A percentile compares a stretch with the other conserved stretches of the same genome.
Conservation (phyloP, 1,140 invertebrate genomes). For the Zaprionus vittiger region DNA sequence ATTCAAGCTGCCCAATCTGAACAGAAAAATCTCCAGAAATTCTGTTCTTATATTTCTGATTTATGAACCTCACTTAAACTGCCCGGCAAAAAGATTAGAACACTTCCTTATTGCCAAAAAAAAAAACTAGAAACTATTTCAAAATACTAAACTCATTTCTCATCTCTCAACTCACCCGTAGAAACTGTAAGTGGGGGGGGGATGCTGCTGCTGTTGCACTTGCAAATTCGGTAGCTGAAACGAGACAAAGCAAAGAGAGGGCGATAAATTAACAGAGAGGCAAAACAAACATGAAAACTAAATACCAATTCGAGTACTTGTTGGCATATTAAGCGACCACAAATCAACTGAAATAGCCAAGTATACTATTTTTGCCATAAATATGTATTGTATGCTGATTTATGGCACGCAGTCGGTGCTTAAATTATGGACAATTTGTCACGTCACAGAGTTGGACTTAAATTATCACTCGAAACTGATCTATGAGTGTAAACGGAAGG, state of each 20-base stretch:
- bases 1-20: not conserved
- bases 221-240: conserved; percentile 51
- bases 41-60: conserved; percentile 3
- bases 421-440: conserved; percentile 50
- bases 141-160: conserved; percentile 1
- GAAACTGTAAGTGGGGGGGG: conserved; percentile 7
- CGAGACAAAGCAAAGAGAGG: conserved; percentile 9
- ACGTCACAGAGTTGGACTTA: conserved; percentile 58
- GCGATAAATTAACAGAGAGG: not conserved
- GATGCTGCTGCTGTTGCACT: conserved; percentile 8
- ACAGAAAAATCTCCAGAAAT: not conserved
- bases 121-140: not conserved
- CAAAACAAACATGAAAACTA: conserved; percentile 11
- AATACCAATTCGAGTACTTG: conserved; percentile 10
- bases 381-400: conserved; percentile 2
- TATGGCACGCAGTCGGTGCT: conserved; percentile 6
- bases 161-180: conserved; percentile 49
- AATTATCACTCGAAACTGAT: conserved; percentile 70
- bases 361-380: not conserved
- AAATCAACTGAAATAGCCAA: conserved; percentile 25
- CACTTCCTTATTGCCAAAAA: conserved; percentile 22
- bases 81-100: conserved; percentile 8
- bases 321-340: conserved; percentile 22
- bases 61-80: not conserved
- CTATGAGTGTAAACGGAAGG: conserved; percentile 43